A percentile compares a stretch with the other conserved stretches of the same genome.
These are phyloP conservation scores for Triplophysa yarkandensis DNA, from an alignment of 2,797 vertebrate species.

Conservation along the genomic window DNA sequence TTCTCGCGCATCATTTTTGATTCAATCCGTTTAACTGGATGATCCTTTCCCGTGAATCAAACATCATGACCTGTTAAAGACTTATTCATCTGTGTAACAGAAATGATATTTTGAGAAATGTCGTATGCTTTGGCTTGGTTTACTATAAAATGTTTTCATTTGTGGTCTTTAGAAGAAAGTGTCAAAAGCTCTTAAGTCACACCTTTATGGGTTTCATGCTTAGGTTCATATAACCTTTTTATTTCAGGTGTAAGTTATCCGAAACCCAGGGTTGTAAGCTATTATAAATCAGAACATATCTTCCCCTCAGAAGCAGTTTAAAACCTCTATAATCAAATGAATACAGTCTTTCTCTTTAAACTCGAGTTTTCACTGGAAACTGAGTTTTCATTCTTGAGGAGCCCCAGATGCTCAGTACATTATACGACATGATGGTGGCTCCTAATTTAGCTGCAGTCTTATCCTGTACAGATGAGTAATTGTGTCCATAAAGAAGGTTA, in stretches of 20 bases:
- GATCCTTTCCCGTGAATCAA: too few species aligned
- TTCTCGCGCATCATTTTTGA: too few species aligned
- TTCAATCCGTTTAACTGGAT: too few species aligned
- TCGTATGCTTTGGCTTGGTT: too few species aligned
- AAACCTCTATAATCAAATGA: conserved; percentile 2
- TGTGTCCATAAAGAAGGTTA: conserved; percentile 53
- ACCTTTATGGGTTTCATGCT: too few species aligned
- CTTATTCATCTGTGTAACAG: too few species aligned
- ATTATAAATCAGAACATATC: not conserved
- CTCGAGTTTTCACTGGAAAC: conserved; percentile 22
- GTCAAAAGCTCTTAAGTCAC: too few species aligned
- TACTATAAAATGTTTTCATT: too few species aligned
- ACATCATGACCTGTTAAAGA: too few species aligned
- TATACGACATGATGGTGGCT: conserved; percentile 45
- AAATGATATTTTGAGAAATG: too few species aligned
- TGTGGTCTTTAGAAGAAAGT: too few species aligned
- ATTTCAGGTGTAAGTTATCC: not conserved
- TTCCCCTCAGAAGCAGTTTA: not conserved
- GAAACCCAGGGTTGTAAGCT: not conserved
- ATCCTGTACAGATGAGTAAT: conserved; percentile 51
- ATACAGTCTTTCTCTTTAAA: conserved; percentile 3
- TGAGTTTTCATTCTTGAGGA: conserved; percentile 27
- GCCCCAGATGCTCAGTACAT: conserved; percentile 51
- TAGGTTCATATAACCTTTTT: not conserved
- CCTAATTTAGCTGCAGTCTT: conserved; percentile 49